Evolutionary conservation across 2,113 vertebrate genomes (phyloP).

Genomic region (Chunga burmeisteri): DNA sequence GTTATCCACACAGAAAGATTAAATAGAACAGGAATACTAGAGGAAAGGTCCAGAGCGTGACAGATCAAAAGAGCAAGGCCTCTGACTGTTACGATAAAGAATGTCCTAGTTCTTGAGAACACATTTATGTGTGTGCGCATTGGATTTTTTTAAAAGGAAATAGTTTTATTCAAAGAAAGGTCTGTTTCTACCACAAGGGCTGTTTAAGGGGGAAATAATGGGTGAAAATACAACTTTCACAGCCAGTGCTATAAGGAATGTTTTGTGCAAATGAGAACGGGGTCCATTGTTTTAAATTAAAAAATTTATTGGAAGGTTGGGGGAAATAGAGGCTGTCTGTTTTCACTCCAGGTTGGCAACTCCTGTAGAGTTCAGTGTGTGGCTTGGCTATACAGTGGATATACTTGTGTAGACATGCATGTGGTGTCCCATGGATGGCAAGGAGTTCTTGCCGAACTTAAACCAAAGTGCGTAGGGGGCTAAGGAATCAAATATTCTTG

Average conservation of each 20-base stretch:
- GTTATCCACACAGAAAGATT: slow-evolving; percentile 21
- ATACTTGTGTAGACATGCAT: neutral
- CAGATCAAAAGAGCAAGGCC: slow-evolving; percentile 63
- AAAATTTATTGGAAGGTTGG: neutral
- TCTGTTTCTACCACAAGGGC: slow-evolving; percentile 27
- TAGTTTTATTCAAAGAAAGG: slow-evolving; percentile 57
- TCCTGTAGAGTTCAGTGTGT: neutral
- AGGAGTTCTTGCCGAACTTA: neutral
- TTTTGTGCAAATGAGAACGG: neutral
- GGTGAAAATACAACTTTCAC: slow-evolving; percentile 21
- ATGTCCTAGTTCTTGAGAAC: slow-evolving; percentile 49
- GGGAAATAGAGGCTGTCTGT: neutral
- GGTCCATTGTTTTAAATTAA: neutral
- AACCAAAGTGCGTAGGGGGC: neutral
- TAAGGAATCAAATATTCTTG: neutral
- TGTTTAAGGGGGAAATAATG: slow-evolving; percentile 11
- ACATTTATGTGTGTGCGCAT: neutral
- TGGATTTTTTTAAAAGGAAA: slow-evolving; percentile 20
- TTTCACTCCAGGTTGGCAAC: neutral
- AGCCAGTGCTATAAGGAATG: neutral
- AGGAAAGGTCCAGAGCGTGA: slow-evolving; percentile 35
- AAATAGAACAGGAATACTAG: neutral
- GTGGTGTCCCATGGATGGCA: neutral
- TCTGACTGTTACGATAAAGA: slow-evolving; percentile 44
- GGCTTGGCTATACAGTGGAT: neutral